Evolutionary conservation across 2,797 vertebrate genomes (phyloP).

Genomic region (Tachyglossus aculeatus): DNA sequence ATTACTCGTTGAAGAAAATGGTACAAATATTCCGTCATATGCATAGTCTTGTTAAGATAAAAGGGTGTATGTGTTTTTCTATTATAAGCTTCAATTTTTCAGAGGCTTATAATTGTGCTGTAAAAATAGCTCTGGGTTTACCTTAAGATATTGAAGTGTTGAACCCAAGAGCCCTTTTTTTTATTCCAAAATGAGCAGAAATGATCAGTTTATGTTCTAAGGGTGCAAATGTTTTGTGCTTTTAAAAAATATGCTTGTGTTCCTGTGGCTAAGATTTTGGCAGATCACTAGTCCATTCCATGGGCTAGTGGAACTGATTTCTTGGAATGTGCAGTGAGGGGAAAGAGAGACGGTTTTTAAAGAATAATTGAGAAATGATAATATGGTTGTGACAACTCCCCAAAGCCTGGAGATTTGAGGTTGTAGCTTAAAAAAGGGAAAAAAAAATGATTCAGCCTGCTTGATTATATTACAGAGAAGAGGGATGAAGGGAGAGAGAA

Average conservation of each 20-base stretch:
- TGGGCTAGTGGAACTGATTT: constrained; percentile 49
- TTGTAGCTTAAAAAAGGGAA: background rate
- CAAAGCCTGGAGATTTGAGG: constrained; percentile 22
- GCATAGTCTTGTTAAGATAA: constrained; percentile 60
- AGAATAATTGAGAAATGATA: constrained; percentile 15
- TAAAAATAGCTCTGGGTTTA: constrained; percentile 63
- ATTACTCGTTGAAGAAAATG: constrained; percentile 41
- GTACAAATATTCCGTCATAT: constrained; percentile 46
- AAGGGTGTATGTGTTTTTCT: constrained; percentile 63
- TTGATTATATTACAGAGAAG: background rate
- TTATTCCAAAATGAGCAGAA: constrained; percentile 54
- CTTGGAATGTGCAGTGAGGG: background rate
- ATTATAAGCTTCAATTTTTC: constrained; percentile 66
- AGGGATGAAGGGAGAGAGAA: background rate
- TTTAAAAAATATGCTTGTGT: constrained; percentile 66
- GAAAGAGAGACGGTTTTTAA: constrained; percentile 3
- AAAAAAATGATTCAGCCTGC: constrained; percentile 17
- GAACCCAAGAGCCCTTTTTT: constrained; percentile 65
- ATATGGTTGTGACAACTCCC: constrained; percentile 8
- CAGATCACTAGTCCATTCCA: constrained; percentile 63
- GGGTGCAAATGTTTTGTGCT: constrained; percentile 66
- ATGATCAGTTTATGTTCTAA: constrained; percentile 58
- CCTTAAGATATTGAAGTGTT: constrained; percentile 37
- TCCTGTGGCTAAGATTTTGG: constrained; percentile 55
- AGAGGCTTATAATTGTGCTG: constrained; percentile 68